Percentiles rank a stretch among this genome's conserved stretches.
Conservation (phyloP, 2,113 vertebrate genomes). For the Triplophysa rosa region DNA sequence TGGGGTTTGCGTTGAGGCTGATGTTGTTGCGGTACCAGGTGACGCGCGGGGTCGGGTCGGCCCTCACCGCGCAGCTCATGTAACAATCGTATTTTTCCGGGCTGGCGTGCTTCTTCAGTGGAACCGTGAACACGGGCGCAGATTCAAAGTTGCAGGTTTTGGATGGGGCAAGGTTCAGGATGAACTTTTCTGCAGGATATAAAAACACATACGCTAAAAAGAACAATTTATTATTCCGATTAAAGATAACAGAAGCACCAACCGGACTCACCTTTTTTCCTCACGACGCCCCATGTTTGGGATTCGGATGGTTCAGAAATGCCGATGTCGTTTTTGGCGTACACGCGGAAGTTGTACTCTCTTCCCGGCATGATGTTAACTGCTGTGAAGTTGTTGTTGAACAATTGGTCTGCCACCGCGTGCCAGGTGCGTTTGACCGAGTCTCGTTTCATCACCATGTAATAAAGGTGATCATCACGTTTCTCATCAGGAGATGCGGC, state of each 20-base stretch:
- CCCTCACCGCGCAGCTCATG: slow-evolving; percentile 86
- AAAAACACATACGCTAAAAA: background rate
- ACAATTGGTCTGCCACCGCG: slow-evolving; percentile 74
- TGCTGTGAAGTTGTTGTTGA: slow-evolving; percentile 85
- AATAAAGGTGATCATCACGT: slow-evolving; percentile 75
- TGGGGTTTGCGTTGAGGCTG: slow-evolving; percentile 73
- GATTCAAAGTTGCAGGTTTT: slow-evolving; percentile 70
- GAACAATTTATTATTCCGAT: background rate
- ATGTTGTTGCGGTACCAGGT: slow-evolving; percentile 82
- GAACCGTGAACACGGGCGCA: slow-evolving; percentile 77
- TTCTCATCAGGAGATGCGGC: slow-evolving; percentile 81
- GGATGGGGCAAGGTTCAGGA: slow-evolving; percentile 58
- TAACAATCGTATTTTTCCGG: slow-evolving; percentile 77
- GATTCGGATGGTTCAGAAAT: slow-evolving; percentile 79
- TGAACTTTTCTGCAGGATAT: slow-evolving; percentile 52
- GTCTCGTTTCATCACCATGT: slow-evolving; percentile 77
- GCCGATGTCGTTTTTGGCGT: slow-evolving; percentile 84
- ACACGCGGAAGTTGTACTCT: slow-evolving; percentile 84
- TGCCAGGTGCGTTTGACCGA: slow-evolving; percentile 75
- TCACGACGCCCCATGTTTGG: slow-evolving; percentile 73
- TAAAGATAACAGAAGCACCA: background rate
- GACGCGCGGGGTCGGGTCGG: slow-evolving; percentile 75
- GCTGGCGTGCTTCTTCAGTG: slow-evolving; percentile 75
- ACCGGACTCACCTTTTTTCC: slow-evolving; percentile 63
- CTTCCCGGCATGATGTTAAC: slow-evolving; percentile 78